Conservation (phyloP, 2,888 invertebrate genomes). For the Lasioglossum marginatum region DNA sequence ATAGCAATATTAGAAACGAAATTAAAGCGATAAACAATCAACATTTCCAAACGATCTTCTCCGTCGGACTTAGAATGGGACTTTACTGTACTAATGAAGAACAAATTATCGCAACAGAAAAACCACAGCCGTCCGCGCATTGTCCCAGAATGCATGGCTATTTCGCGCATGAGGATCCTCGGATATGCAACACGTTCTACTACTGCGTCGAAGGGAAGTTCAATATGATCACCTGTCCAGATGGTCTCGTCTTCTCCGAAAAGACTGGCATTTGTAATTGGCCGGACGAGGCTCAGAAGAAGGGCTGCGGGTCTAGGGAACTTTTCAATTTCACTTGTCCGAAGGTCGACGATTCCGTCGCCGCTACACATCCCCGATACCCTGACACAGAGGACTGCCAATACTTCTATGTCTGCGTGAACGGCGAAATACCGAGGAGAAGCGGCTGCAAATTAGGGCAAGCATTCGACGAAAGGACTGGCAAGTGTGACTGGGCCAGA, state of each 20-base stretch:
- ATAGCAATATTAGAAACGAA: too few relatives aligned
- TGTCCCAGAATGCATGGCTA: slow-evolving; percentile 95
- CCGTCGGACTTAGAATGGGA: too few relatives aligned
- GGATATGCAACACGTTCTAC: slow-evolving; percentile 94
- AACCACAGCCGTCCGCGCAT: slow-evolving; percentile 89
- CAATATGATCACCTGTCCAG: slow-evolving; percentile 95
- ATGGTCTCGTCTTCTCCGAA: slow-evolving; percentile 94
- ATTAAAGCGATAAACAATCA: too few relatives aligned
- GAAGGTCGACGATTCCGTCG: slow-evolving; percentile 90
- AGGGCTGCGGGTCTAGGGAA: slow-evolving; percentile 93
- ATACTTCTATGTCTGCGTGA: slow-evolving; percentile 96
- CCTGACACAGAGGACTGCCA: slow-evolving; percentile 96
- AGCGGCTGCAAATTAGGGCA: slow-evolving; percentile 95
- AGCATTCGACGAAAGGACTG: slow-evolving; percentile 93
- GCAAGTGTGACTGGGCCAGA: slow-evolving; percentile 94
- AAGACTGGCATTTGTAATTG: slow-evolving; percentile 96
- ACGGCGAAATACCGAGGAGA: slow-evolving; percentile 92
- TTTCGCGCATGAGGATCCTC: slow-evolving; percentile 92
- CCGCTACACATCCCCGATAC: slow-evolving; percentile 93
- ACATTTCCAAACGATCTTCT: too few relatives aligned
- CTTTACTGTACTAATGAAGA: not conserved
- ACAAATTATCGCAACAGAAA: slow-evolving; percentile 68
- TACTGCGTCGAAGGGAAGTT: slow-evolving; percentile 95
- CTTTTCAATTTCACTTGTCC: slow-evolving; percentile 94
- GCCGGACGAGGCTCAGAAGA: slow-evolving; percentile 96